Percentiles rank a stretch among this genome's conserved stretches.
phyloP scores from a whole-genome alignment of 2,113 vertebrate species.

The Chaetorhynchus papuensis region DNA sequence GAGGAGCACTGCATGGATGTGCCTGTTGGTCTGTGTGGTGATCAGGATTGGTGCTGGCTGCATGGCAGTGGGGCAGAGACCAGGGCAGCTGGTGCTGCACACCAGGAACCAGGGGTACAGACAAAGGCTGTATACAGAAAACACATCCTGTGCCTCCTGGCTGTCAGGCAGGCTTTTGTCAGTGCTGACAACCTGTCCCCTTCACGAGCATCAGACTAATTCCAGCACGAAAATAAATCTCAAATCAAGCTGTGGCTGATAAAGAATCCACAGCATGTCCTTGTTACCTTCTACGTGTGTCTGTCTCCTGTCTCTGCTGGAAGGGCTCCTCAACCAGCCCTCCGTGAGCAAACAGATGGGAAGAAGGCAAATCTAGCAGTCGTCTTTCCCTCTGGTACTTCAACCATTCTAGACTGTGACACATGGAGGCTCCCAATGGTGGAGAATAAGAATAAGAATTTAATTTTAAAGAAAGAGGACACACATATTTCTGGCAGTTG shows the following conservation, averaged over 20 bases:
- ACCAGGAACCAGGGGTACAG: background rate
- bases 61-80: background rate
- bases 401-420: background rate
- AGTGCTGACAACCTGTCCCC: background rate
- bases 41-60: background rate
- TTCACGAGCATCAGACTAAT: background rate
- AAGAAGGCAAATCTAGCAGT: background rate
- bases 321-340: background rate
- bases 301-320: background rate
- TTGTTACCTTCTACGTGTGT: background rate
- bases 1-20: background rate
- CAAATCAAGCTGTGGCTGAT: background rate
- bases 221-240: background rate
- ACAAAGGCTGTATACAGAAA: background rate
- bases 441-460: constrained; percentile 44
- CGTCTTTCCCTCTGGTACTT: background rate
- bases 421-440: background rate
- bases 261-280: background rate
- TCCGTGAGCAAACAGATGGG: background rate
- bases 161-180: background rate
- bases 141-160: background rate
- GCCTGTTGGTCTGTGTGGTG: background rate
- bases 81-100: background rate
- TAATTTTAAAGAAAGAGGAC: constrained; percentile 40
- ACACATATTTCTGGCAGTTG: background rate